Evolutionary conservation across 2,888 invertebrate species (phyloP), one percentile per base, ranked within the genome.

Genomic region (Griposia aprilina): DNA sequence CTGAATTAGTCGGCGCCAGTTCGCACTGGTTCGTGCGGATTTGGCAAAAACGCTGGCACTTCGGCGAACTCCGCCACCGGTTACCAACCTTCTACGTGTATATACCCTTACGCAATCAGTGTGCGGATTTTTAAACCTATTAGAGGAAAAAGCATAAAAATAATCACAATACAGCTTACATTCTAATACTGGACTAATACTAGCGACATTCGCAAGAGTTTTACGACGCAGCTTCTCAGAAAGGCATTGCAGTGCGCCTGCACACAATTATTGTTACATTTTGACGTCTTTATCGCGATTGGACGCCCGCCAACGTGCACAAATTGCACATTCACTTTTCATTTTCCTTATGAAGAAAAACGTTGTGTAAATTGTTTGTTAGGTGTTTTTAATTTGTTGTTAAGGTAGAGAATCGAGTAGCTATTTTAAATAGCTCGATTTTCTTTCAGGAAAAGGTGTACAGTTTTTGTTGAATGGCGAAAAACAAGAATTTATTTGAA

Each of bases 221-320:
- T 85, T 83, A 85, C 83, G 85, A 83, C 15, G 1, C 17, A 52
- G 23, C 36, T 85, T 85, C 86, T 75, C 62, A 77, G 86, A 83
- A 84, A 80, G 82, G 78, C 66, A 81, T 60, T 83, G 57, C 65
- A n/a, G 60, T 83, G 77, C 85, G 82, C 68, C 30, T 63, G 80
- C 20, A 78, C 78, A 80, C 80, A 80, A 78, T 85, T 60, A 80
- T 80, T 76, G 85, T 80, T 78, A 76, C 82, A 85, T 74, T 82
- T 85, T 79, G 78, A 86, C 72, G 82, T 77, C 81, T 83, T 73
- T 80, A 80, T 79, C 72, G 69, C 67, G 69, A 76, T 78, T 87
- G 81, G 85, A 82, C 55, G 68, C 36, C 45, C 26, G 77, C 78
- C 81, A 82, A 80, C 52, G 60, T n/a, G 71, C 41, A 73, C 55